Evolutionary conservation across 2,888 invertebrate genomes (phyloP).

Genomic region (Cryptus armator): DNA sequence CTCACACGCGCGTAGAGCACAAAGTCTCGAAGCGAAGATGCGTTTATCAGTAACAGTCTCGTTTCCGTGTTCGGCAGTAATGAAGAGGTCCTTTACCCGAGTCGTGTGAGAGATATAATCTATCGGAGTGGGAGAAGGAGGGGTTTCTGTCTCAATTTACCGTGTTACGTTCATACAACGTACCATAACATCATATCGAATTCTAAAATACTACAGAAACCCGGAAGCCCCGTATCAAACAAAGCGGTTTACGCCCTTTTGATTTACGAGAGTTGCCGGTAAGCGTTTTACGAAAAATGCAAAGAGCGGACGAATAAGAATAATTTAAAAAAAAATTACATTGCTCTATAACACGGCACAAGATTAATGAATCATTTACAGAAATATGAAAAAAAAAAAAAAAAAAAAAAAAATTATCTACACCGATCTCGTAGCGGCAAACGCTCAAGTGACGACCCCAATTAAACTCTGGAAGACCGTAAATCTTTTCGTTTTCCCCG

Average conservation of each 20-base stretch:
- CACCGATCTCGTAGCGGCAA: neutral
- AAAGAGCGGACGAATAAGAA: neutral
- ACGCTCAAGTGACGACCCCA: too few relatives aligned
- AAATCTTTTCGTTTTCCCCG: too few relatives aligned
- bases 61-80: conserved; percentile 74
- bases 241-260: conserved; percentile 1
- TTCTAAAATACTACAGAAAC: neutral
- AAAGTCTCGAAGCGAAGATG: conserved; percentile 69
- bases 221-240: neutral
- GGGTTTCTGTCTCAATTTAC: neutral
- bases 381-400: neutral
- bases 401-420: neutral
- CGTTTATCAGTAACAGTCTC: conserved; percentile 75
- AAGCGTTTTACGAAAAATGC: conserved; percentile 14
- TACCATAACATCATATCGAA: neutral
- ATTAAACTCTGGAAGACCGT: too few relatives aligned
- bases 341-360: neutral
- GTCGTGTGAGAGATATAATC: conserved; percentile 72
- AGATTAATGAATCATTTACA: neutral
- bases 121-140: conserved; percentile 3
- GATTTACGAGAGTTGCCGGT: conserved; percentile 10
- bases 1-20: conserved; percentile 21
- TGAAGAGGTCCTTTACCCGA: conserved; percentile 72
- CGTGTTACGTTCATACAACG: neutral
- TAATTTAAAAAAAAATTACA: conserved; percentile 18